Base-by-base conservation (phyloP, 2,113 vertebrate species). In the Hippoglossus stenolepis region DNA sequence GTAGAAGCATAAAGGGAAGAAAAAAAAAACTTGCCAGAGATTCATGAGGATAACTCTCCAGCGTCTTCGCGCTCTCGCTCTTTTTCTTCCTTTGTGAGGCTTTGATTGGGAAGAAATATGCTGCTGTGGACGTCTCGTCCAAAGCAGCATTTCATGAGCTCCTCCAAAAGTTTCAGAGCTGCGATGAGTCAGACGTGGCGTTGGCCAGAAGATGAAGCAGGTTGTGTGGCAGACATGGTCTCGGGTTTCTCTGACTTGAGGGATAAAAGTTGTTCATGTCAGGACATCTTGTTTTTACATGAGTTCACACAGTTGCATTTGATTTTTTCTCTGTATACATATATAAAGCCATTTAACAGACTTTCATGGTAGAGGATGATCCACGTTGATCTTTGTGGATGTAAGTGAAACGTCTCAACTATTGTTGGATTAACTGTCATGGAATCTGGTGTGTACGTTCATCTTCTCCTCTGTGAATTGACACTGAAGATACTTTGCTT, bases 81-180 rank as follows among this genome's bases (percentile, higher is more conserved):
- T 80, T 77, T 90, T 83, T 85, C 81, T 90, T 72, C 76, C 82
- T 89, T 90, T 93, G 90, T 92, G 53, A 83, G 62, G 89, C 88
- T 85, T 86, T 91, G 90, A 91, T 89, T 90, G 89, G 73, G 80
- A 77, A 77, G 84, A 79, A 91, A 91, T 92, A 76, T 85, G 87
- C 85, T 84, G 75, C 89, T 77, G 75, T 59, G 77, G 81, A 84
- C 74, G 73, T 85, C 87, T 90, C 40, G 80, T 88, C 75, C 64
- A 73, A 79, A 79, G 31, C 21, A 49, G 78, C 84, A 87, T 24
- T 88, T 87, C 77, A 78, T 38, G 67, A 79, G 85, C 85, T 18
- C 18, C 47, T 77, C 73, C 56, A 72, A 81, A 83, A 75, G 65
- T 82, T 82, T 71, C 40, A 47, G 80, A 61, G 83, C 80, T 43